Conservation (phyloP, 1,140 invertebrate species). For the Matsumurasca onukii region DNA sequence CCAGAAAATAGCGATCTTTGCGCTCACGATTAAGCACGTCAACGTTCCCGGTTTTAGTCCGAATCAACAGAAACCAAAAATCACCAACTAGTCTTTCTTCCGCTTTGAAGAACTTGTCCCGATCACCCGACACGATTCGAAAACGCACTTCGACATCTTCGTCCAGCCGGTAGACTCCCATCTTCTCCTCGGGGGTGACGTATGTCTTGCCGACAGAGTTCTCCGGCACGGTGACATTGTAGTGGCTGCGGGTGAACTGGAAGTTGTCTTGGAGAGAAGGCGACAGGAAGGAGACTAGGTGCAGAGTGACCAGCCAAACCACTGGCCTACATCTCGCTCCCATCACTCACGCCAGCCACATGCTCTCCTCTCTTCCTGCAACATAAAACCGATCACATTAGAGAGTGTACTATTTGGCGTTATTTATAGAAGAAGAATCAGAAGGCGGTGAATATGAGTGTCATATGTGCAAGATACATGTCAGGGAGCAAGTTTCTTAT, state of each 20-base stretch:
- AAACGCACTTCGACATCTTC: slow-evolving; percentile 68
- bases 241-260: slow-evolving; percentile 70
- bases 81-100: slow-evolving; percentile 85
- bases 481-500: no score
- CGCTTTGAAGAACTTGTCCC: slow-evolving; percentile 89
- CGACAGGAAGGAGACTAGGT: neutral
- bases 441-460: no score
- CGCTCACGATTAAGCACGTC: slow-evolving; percentile 90
- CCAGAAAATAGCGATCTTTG: slow-evolving; percentile 77
- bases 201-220: slow-evolving; percentile 88
- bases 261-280: slow-evolving; percentile 43
- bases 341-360: slow-evolving; percentile 17
- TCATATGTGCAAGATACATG: no score
- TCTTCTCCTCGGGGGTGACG: slow-evolving; percentile 61
- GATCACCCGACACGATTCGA: slow-evolving; percentile 81
- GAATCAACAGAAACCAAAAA: slow-evolving; percentile 88
- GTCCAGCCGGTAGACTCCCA: slow-evolving; percentile 64
- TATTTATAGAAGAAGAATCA: no score
- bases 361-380: slow-evolving; percentile 14
- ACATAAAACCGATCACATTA: neutral
- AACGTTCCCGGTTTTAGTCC: slow-evolving; percentile 80
- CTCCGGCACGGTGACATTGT: slow-evolving; percentile 91
- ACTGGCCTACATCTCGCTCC: slow-evolving; percentile 20
- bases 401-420: no score
- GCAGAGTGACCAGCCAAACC: slow-evolving; percentile 3